Conservation (phyloP, 2,797 vertebrate species). For the Ctenochaetus hawaiiensis region DNA sequence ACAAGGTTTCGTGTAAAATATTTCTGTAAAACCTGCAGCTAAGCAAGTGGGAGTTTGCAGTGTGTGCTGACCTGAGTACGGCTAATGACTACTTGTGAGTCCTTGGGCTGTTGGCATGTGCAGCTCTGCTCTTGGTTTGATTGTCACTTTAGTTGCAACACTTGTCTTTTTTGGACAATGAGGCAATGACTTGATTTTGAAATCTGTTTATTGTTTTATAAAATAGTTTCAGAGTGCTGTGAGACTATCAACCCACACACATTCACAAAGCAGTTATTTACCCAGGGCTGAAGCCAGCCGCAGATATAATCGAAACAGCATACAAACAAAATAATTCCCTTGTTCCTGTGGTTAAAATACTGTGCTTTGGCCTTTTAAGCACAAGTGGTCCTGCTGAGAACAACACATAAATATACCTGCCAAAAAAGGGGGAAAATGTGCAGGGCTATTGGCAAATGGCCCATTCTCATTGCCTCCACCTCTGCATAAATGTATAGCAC, state of each 20-base stretch:
- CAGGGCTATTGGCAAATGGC: too few species aligned
- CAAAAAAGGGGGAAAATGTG: too few species aligned
- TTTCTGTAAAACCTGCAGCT: conserved; percentile 29
- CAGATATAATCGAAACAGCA: conserved; percentile 16
- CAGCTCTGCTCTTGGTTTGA: neutral
- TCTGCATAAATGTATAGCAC: too few species aligned
- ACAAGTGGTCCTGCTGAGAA: conserved; percentile 36
- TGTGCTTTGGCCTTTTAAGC: conserved; percentile 13
- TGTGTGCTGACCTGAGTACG: conserved; percentile 20
- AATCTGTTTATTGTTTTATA: conserved; percentile 11
- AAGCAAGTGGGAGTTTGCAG: conserved; percentile 22
- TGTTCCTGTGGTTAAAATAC: conserved; percentile 42
- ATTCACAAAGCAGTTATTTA: neutral
- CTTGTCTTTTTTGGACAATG: neutral
- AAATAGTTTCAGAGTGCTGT: neutral
- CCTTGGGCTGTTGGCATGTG: neutral
- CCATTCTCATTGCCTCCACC: too few species aligned
- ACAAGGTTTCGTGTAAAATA: conserved; percentile 16
- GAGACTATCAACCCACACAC: conserved; percentile 6
- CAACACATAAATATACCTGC: neutral
- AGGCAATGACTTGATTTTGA: neutral
- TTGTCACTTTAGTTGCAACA: conserved; percentile 9
- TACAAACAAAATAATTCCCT: conserved; percentile 16
- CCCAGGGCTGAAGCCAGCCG: conserved; percentile 13
- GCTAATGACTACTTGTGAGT: conserved; percentile 21